phyloP scores from a whole-genome alignment of 2,888 invertebrate genomes.

The Latrodectus elegans region DNA sequence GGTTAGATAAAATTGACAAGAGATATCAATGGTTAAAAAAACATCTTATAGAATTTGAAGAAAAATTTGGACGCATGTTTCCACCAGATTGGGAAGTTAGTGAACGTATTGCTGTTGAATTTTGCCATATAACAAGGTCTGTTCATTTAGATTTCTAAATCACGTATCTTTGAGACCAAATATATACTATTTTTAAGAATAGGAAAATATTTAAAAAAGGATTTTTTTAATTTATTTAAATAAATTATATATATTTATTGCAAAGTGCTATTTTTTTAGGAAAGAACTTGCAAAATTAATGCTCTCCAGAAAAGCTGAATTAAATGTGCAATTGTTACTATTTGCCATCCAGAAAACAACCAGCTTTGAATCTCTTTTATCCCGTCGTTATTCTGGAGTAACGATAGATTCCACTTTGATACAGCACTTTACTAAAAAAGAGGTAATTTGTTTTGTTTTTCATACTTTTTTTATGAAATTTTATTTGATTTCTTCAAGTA shows the following conservation, averaged over 20 bases:
- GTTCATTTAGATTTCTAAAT: background rate
- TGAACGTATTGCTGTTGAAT: constrained; percentile 91
- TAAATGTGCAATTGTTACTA: constrained; percentile 94
- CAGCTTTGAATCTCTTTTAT: constrained; percentile 90
- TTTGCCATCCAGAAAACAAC: constrained; percentile 96
- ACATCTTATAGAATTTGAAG: constrained; percentile 94
- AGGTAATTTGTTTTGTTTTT: background rate
- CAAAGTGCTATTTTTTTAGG: constrained; percentile 30
- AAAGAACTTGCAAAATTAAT: constrained; percentile 88
- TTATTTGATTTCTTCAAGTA: no score
- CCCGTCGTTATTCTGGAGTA: constrained; percentile 89
- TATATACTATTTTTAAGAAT: no score
- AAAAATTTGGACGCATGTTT: constrained; percentile 89
- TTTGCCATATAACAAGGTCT: constrained; percentile 82
- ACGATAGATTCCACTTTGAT: constrained; percentile 73
- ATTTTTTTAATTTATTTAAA: background rate
- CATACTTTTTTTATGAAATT: no score
- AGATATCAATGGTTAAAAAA: constrained; percentile 92
- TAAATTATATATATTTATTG: constrained; percentile 5
- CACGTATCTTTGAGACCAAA: no score
- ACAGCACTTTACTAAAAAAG: constrained; percentile 41
- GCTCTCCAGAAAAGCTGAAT: constrained; percentile 86
- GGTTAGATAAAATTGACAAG: constrained; percentile 95
- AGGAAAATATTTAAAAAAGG: background rate
- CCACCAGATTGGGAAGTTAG: constrained; percentile 95